Conservation (phyloP, 2,113 vertebrate species). For the Coptodon rendalli region DNA sequence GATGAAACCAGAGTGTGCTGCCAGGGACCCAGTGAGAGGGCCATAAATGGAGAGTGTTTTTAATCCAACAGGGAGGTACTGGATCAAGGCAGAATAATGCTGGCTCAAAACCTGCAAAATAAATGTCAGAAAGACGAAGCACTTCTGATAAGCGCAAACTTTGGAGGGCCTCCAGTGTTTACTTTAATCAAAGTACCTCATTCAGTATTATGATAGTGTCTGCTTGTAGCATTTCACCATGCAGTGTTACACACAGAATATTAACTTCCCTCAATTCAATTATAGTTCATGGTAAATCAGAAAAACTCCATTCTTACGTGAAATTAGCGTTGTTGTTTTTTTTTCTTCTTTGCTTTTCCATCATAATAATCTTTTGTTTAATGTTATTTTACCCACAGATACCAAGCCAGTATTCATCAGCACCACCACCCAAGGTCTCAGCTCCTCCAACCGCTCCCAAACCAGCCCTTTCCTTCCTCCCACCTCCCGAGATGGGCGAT, state of each 20-base stretch:
- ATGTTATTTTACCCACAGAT: conserved; percentile 40
- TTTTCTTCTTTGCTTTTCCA: neutral
- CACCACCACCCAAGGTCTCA: conserved; percentile 57
- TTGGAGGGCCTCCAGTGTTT: conserved; percentile 13
- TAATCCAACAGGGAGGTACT: conserved; percentile 42
- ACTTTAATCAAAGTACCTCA: conserved; percentile 27
- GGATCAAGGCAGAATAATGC: conserved; percentile 35
- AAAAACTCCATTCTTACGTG: neutral
- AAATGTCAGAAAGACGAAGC: conserved; percentile 45
- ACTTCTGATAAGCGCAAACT: conserved; percentile 37
- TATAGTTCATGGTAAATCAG: neutral
- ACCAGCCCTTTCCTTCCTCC: conserved; percentile 74
- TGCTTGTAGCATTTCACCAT: neutral
- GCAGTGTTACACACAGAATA: neutral
- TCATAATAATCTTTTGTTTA: neutral
- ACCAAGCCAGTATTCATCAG: conserved; percentile 61
- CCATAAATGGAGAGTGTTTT: conserved; percentile 69
- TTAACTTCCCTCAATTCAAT: neutral
- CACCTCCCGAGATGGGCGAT: conserved; percentile 74
- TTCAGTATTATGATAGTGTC: neutral
- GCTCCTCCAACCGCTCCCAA: conserved; percentile 73
- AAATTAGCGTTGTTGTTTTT: neutral
- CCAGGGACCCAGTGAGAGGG: conserved; percentile 38
- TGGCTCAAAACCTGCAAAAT: conserved; percentile 44
- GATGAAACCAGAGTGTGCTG: conserved; percentile 37